Conservation (phyloP, 2,113 vertebrate genomes). For the Malurus alboscapulatus region DNA sequence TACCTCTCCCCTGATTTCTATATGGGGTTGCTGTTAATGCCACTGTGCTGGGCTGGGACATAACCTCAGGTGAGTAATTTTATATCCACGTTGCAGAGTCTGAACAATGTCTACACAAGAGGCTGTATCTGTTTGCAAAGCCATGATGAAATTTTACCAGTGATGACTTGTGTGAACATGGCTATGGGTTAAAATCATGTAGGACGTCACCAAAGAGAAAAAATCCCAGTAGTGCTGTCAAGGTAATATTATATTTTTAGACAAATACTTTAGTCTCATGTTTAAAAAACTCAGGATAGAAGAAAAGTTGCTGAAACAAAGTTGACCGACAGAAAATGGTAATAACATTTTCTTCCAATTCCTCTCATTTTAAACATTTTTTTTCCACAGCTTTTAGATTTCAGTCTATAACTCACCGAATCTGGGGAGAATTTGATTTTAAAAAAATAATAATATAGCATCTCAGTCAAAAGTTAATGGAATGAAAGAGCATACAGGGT, state of each 20-base stretch:
- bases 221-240: neutral
- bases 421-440: neutral
- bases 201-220: neutral
- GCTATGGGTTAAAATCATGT: neutral
- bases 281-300: neutral
- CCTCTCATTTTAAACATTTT: slow-evolving; percentile 35
- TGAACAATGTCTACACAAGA: neutral
- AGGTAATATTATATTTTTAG: neutral
- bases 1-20: neutral
- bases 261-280: neutral
- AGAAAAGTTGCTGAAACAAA: neutral
- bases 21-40: neutral
- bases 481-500: neutral
- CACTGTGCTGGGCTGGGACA: neutral
- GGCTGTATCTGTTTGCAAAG: neutral
- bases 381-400: slow-evolving; percentile 50
- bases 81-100: neutral
- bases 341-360: slow-evolving; percentile 31
- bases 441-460: neutral
- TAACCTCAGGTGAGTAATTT: neutral
- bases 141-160: neutral
- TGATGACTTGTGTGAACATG: neutral
- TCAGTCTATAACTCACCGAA: neutral
- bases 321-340: neutral
- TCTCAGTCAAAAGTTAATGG: neutral